These are phyloP conservation scores for Stomorhina lunata DNA, from an alignment of 2,888 invertebrate species.

Conservation along the genomic window DNA sequence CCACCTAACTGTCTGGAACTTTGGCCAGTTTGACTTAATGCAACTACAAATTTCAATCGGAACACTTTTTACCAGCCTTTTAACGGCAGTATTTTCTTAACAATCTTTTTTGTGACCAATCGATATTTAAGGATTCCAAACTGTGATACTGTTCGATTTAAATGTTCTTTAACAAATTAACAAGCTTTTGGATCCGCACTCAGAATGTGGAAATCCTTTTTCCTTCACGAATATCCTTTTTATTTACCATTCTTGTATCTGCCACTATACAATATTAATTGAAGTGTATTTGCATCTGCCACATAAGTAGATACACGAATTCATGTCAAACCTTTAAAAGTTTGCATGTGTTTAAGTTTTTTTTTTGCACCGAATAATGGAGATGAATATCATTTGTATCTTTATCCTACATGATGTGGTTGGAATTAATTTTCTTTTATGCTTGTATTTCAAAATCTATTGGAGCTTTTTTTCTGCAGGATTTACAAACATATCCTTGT, in stretches of 20 bases:
- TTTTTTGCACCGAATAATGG: neutral
- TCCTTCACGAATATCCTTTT: neutral
- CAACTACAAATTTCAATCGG: no score
- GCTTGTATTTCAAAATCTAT: slow-evolving; percentile 16
- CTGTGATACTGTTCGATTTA: no score
- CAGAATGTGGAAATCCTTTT: slow-evolving; percentile 14
- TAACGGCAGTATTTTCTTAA: no score
- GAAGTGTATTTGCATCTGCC: slow-evolving; percentile 48
- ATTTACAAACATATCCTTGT: neutral
- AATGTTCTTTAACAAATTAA: no score
- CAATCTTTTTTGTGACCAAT: no score
- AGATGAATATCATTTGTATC: slow-evolving; percentile 48
- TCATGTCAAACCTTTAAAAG: slow-evolving; percentile 28
- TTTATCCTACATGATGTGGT: slow-evolving; percentile 53
- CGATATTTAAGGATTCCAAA: no score
- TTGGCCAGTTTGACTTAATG: no score
- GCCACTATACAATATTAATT: slow-evolving; percentile 15
- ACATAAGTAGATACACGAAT: slow-evolving; percentile 25
- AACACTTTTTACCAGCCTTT: no score
- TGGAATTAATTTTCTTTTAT: slow-evolving; percentile 53
- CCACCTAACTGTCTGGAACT: no score
- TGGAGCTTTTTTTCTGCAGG: neutral
- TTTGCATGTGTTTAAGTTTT: slow-evolving; percentile 2
- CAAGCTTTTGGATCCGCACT: no score
- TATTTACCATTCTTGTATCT: neutral